Conservation (phyloP, 1,140 invertebrate species). For the Phymastichus coffea region DNA sequence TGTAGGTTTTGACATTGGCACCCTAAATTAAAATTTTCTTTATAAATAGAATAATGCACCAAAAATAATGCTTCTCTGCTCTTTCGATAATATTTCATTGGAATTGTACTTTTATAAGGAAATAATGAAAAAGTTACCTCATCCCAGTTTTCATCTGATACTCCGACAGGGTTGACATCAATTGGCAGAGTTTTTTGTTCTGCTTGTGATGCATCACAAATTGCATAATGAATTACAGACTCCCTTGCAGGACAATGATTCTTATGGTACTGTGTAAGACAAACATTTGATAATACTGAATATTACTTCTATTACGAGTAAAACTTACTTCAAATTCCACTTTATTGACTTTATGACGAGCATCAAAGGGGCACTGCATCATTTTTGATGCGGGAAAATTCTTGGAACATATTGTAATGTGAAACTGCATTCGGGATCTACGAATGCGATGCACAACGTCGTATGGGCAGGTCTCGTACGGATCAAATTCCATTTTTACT, state of each 20-base stretch:
- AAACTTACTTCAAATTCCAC: constrained; percentile 10
- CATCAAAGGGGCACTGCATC: constrained; percentile 11
- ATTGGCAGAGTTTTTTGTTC: not conserved
- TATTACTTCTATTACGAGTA: not conserved
- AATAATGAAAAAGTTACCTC: no score
- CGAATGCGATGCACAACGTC: not conserved
- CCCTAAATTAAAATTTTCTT: constrained; percentile 18
- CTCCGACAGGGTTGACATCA: not conserved
- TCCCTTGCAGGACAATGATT: constrained; percentile 1
- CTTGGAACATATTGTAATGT: constrained; percentile 2
- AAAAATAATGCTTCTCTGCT: not conserved
- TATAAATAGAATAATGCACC: not conserved
- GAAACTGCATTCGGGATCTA: constrained; percentile 1
- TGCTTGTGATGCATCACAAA: not conserved
- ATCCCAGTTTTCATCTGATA: constrained; percentile 10
- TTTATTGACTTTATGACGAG: not conserved
- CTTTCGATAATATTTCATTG: not conserved
- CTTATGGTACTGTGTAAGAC: constrained; percentile 9
- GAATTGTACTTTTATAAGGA: not conserved
- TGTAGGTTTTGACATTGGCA: not conserved
- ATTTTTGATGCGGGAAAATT: constrained; percentile 1
- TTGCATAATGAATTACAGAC: not conserved
- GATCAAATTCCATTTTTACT: constrained; percentile 10
- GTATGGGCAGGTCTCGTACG: constrained; percentile 13
- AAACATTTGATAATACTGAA: not conserved